A percentile compares a stretch with the other conserved stretches of the same genome.
Conservation (phyloP, 2,113 vertebrate genomes). For the Gobius niger region DNA sequence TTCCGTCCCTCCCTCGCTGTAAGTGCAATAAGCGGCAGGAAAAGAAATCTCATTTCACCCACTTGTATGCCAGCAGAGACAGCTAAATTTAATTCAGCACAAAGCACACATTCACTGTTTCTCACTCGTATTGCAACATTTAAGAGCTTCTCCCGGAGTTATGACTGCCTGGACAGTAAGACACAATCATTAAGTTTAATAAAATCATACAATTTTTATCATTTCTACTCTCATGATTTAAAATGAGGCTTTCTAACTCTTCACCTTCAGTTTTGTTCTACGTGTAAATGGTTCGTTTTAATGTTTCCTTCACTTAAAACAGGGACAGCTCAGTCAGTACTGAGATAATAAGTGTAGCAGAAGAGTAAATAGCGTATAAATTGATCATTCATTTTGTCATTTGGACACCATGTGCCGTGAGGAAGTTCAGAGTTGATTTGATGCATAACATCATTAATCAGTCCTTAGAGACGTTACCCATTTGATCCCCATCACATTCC, state of each 20-base stretch:
- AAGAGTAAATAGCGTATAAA: too few species aligned
- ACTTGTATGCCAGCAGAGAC: slow-evolving; percentile 51
- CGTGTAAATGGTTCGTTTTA: background rate
- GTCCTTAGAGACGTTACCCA: too few species aligned
- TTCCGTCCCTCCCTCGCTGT: slow-evolving; percentile 23
- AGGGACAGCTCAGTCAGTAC: too few species aligned
- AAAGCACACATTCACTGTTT: slow-evolving; percentile 23
- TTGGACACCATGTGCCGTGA: too few species aligned
- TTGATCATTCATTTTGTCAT: too few species aligned
- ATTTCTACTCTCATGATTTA: background rate
- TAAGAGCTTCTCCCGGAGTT: slow-evolving; percentile 23
- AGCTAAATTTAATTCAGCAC: slow-evolving; percentile 52
- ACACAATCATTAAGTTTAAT: background rate
- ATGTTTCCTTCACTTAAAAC: background rate
- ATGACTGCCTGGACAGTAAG: slow-evolving; percentile 6
- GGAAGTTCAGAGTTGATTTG: too few species aligned
- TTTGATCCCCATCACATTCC: too few species aligned
- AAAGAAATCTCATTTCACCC: slow-evolving; percentile 61
- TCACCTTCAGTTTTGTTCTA: background rate
- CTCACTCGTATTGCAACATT: slow-evolving; percentile 16
- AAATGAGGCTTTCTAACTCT: background rate
- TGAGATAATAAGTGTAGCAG: too few species aligned
- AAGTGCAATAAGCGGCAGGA: slow-evolving; percentile 55
- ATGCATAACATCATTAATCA: too few species aligned
- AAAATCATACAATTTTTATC: slow-evolving; percentile 2